Base-by-base conservation (phyloP, 1,140 invertebrate genomes). In the Bombus haemorrhoidalis region DNA sequence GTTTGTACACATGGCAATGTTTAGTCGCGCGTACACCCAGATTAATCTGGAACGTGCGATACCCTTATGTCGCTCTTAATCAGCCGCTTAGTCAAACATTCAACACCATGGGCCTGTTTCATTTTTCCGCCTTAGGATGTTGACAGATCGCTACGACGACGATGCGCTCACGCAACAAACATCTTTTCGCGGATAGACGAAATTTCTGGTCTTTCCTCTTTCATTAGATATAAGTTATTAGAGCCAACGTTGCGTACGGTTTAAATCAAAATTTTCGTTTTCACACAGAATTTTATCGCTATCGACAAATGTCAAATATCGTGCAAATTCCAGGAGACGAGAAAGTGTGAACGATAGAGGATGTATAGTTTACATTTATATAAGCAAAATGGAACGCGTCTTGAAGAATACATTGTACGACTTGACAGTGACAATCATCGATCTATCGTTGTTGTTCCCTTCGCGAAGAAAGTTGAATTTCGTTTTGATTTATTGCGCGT, bases 1-100 rank as follows among this genome's bases (percentile, higher is more conserved):
- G 90, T 91, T 91, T 91, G 87, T 91, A 91, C 90, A 91, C 90
- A 91, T 91, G 90, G 90, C 90, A 73, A 79, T 85, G 81, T 91
- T 91, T 91, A 91, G 90, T 86, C 85, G 85, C 90, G 87, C 90
- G 89, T 80, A 72, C 85, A 81, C 81, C 81, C 73, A 83, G 89
- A 90, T 91, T 91, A 91, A 76, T 81, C 78, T 78, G 79, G 78
- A 73, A 73, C 80, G 89, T 62, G 89, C 89, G 89, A 90, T 89
- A 85, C 83, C 83, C 77, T 85, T 85, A 85, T 85, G 83, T 79
- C 83, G 28, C 68, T 64, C 41, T 71, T 85, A 85, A 85, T 85
- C 83, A 85, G 83, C 66, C 77, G 83, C 77, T 85, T 85, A 85
- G 43, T 41, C 76, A 73, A 72, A 85, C 68, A 69, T 80, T 73